phyloP scores from a whole-genome alignment of 2,113 vertebrate genomes.

The Macquaria australasica region DNA sequence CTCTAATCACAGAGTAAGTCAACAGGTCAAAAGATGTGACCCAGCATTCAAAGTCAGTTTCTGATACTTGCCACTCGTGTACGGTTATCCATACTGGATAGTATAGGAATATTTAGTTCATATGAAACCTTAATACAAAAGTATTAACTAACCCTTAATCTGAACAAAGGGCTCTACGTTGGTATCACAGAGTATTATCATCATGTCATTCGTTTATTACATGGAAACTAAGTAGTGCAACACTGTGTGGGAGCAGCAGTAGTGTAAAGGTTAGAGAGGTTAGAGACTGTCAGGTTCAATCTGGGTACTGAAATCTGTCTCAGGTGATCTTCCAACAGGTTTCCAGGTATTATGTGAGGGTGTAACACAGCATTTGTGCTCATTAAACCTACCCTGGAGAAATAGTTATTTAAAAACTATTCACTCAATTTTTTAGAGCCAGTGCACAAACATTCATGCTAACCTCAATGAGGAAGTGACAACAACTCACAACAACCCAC shows the following conservation, averaged over 20 bases:
- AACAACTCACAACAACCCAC: background rate
- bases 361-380: background rate
- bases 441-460: too few relatives aligned
- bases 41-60: too few relatives aligned
- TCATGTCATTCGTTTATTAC: background rate
- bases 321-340: background rate
- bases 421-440: background rate
- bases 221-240: background rate
- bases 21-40: too few relatives aligned
- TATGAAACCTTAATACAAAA: background rate
- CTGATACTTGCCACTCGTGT: too few relatives aligned
- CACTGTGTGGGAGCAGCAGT: background rate
- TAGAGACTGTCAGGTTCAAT: background rate
- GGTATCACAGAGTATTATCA: background rate
- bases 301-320: background rate
- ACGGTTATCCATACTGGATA: too few relatives aligned
- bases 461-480: constrained; percentile 7
- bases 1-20: too few relatives aligned
- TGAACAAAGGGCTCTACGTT: background rate
- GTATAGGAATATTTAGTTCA: too few relatives aligned
- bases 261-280: background rate
- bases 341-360: too few relatives aligned
- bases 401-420: background rate
- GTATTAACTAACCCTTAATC: background rate
- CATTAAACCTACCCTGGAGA: background rate